A percentile compares a stretch with the other conserved stretches of the same genome.
Evolutionary conservation across 2,888 invertebrate genomes (phyloP).

Genomic region (Eilema griseolum): DNA sequence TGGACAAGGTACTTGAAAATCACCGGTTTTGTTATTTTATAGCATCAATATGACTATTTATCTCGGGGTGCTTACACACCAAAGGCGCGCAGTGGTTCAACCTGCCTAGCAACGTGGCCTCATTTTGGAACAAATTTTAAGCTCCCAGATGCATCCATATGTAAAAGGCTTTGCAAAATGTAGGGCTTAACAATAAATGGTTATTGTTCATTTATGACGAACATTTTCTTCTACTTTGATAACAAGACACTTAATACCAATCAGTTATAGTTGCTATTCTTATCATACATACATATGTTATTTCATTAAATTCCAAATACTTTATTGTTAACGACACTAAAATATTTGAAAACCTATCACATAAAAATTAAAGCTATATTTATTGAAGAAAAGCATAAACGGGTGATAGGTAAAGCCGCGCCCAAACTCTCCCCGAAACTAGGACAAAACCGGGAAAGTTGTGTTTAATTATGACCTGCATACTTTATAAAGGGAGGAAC

Average conservation of each 20-base stretch:
- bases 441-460: neutral
- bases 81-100: neutral
- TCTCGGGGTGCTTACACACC: neutral
- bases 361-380: neutral
- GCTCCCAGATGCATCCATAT: neutral
- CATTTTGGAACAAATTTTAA: neutral
- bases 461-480: neutral
- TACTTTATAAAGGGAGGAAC: neutral
- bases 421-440: neutral
- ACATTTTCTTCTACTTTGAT: neutral
- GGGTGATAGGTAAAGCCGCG: neutral
- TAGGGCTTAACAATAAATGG: too few relatives aligned
- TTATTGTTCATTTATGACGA: too few relatives aligned
- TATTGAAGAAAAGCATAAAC: neutral
- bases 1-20: neutral
- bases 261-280: neutral
- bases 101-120: neutral
- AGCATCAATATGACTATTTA: too few relatives aligned
- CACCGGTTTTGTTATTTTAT: neutral
- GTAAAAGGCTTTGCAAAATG: neutral
- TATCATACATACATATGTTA: neutral
- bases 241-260: neutral
- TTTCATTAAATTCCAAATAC: neutral
- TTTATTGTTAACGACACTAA: neutral
- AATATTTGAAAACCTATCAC: neutral